These are phyloP conservation scores for Macquaria australasica DNA, from an alignment of 2,113 vertebrate species.

Conservation along the genomic window DNA sequence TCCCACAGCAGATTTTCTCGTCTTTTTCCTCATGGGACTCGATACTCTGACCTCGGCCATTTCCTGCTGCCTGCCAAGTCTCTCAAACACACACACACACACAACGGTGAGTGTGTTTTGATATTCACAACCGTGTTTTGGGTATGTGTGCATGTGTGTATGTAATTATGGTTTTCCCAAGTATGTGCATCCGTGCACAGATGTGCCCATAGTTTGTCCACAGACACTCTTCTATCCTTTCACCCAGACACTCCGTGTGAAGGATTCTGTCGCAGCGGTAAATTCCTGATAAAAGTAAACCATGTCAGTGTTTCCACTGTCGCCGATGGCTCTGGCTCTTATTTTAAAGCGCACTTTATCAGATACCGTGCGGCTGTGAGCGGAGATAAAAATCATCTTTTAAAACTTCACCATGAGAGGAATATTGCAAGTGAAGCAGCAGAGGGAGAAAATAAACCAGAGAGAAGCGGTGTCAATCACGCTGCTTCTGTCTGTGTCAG, in stretches of 20 bases:
- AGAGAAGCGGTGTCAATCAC: conserved; percentile 66
- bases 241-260: conserved; percentile 20
- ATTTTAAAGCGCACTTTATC: conserved; percentile 70
- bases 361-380: conserved; percentile 48
- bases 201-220: conserved; percentile 38
- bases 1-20: conserved; percentile 10
- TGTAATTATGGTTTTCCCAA: conserved; percentile 22
- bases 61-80: conserved; percentile 32
- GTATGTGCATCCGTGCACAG: conserved; percentile 40
- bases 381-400: conserved; percentile 66
- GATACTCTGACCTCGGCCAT: conserved; percentile 25
- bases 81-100: conserved; percentile 19
- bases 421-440: conserved; percentile 59
- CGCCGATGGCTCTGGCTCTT: conserved; percentile 36
- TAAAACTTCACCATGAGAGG: conserved; percentile 54
- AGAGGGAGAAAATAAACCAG: conserved; percentile 54
- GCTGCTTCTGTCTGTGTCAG: conserved; percentile 71
- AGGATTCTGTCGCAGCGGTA: conserved; percentile 39
- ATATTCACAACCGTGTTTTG: not conserved
- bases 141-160: conserved; percentile 2
- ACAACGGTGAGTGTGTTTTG: not conserved
- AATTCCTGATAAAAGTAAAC: conserved; percentile 57
- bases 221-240: conserved; percentile 31
- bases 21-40: conserved; percentile 5
- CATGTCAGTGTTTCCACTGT: conserved; percentile 64